Percentiles rank a stretch among this genome's conserved stretches.
Conservation (phyloP, 1,140 invertebrate genomes). For the Linepithema humile region DNA sequence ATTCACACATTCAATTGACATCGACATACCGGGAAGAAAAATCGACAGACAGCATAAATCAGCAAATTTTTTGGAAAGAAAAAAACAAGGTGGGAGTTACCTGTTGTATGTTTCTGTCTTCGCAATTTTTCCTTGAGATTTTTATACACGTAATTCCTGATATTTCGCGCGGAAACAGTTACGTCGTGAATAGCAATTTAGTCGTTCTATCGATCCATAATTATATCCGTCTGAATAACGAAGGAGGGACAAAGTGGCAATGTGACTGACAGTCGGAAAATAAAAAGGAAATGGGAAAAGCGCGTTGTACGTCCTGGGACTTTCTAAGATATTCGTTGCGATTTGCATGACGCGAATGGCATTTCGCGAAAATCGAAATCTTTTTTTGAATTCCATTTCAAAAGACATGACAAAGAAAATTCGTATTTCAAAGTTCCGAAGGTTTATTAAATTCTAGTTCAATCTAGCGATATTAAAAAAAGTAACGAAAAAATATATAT, state of each 20-base stretch:
- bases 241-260: slow-evolving; percentile 29
- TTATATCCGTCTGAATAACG: slow-evolving; percentile 33
- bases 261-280: slow-evolving; percentile 29
- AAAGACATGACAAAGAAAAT: background rate
- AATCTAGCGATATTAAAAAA: no score
- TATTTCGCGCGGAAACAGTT: background rate
- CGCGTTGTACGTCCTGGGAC: background rate
- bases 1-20: no score
- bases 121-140: background rate
- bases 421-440: background rate
- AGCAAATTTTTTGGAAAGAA: background rate
- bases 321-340: slow-evolving; percentile 3
- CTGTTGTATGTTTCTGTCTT: background rate
- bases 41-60: background rate
- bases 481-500: background rate
- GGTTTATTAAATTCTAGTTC: background rate
- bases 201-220: slow-evolving; percentile 41
- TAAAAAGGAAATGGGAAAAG: slow-evolving; percentile 18
- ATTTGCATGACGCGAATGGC: background rate
- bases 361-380: background rate
- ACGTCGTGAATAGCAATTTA: slow-evolving; percentile 7
- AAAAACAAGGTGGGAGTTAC: background rate
- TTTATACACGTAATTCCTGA: background rate
- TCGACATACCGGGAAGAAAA: background rate
- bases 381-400: background rate